These are phyloP conservation scores for Zaprionus tsacasi DNA, from an alignment of 1,140 invertebrate genomes.

Conservation along the genomic window DNA sequence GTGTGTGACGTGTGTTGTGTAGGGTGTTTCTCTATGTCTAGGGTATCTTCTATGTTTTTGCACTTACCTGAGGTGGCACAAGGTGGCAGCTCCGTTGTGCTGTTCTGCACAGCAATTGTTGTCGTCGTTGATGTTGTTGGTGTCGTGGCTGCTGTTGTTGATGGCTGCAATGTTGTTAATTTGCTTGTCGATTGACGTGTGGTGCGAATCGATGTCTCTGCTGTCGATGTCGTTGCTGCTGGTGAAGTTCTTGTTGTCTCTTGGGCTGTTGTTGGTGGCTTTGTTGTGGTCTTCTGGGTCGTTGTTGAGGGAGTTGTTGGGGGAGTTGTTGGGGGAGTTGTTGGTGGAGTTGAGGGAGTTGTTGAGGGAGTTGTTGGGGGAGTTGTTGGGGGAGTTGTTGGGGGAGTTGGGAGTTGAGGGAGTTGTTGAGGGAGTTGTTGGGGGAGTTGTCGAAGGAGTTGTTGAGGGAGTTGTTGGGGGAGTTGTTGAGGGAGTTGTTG, in stretches of 20 bases:
- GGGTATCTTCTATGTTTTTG: neutral
- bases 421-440: neutral
- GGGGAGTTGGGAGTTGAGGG: neutral
- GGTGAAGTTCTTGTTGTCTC: neutral
- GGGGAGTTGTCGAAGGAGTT: neutral
- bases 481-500: neutral
- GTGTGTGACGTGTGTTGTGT: slow-evolving; percentile 3
- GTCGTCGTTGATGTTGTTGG: slow-evolving; percentile 6
- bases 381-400: neutral
- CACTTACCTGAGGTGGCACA: slow-evolving; percentile 54
- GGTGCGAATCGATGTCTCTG: neutral
- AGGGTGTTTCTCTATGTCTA: neutral
- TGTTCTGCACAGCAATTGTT: slow-evolving; percentile 7
- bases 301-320: neutral
- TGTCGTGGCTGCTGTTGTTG: slow-evolving; percentile 5
- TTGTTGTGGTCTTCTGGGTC: neutral
- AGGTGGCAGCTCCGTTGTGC: slow-evolving; percentile 22
- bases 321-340: neutral
- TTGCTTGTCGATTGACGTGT: slow-evolving; percentile 7
- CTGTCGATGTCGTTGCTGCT: neutral
- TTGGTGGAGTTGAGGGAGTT: neutral
- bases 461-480: neutral
- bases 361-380: neutral
- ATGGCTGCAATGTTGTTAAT: neutral
- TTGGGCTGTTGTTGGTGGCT: neutral